phyloP scores from a whole-genome alignment of 1,140 invertebrate species.

The Drosophila bocki region DNA sequence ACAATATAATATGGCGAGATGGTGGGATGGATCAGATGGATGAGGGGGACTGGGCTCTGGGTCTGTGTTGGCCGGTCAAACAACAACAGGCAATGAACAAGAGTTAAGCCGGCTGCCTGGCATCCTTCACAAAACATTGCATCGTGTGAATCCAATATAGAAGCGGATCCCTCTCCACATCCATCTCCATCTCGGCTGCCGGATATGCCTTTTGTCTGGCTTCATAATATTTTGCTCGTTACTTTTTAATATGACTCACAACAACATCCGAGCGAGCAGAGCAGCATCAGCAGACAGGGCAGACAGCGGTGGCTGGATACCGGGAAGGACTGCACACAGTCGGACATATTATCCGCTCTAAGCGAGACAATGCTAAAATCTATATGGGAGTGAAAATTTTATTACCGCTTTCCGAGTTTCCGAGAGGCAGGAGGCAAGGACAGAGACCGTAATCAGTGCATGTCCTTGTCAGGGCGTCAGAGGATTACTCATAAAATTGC shows the following conservation, averaged over 20 bases:
- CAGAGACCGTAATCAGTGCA: conserved; percentile 67
- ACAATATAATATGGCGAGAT: conserved; percentile 73
- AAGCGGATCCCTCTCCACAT: conserved; percentile 17
- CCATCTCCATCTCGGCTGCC: conserved; percentile 39
- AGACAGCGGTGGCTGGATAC: conserved; percentile 1
- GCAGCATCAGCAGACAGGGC: conserved; percentile 38
- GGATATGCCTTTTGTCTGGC: conserved; percentile 81
- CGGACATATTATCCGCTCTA: conserved; percentile 65
- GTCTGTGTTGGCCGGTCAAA: conserved; percentile 34
- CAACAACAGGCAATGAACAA: conserved; percentile 63
- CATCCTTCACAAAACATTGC: conserved; percentile 53
- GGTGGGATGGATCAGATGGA: neutral
- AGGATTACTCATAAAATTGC: conserved; percentile 83
- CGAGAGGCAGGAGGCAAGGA: conserved; percentile 5
- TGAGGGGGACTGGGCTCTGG: neutral
- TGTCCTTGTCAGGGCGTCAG: conserved; percentile 74
- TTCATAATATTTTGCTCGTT: conserved; percentile 83
- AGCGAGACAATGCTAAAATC: conserved; percentile 79
- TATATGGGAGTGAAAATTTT: conserved; percentile 78
- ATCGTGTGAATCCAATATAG: conserved; percentile 81
- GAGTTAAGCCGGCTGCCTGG: conserved; percentile 47
- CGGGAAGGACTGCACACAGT: conserved; percentile 14
- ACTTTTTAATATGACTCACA: conserved; percentile 83
- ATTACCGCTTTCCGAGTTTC: conserved; percentile 63
- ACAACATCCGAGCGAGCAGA: conserved; percentile 62